Conservation (phyloP, 2,888 invertebrate genomes). For the Melolontha melolontha region DNA sequence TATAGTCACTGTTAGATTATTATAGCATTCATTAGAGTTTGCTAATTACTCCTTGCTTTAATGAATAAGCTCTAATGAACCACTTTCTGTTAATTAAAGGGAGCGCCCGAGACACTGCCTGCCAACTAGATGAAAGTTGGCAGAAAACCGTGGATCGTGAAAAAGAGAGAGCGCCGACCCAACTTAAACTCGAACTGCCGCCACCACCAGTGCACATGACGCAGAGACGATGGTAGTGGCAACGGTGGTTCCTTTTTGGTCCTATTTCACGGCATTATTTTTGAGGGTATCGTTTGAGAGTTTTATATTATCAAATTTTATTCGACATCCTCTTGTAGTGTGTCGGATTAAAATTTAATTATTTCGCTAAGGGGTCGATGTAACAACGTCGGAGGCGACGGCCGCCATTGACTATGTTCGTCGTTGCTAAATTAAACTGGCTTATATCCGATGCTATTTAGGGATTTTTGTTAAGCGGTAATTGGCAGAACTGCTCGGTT, state of each 20-base stretch:
- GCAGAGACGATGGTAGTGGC: conserved; percentile 10
- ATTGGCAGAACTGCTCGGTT: conserved; percentile 55
- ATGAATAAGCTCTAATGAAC: conserved; percentile 92
- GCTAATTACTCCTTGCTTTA: conserved; percentile 91
- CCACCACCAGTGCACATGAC: conserved; percentile 1
- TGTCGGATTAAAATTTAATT: conserved; percentile 56
- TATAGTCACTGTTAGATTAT: conserved; percentile 74
- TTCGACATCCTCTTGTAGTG: conserved; percentile 52
- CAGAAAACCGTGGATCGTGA: conserved; percentile 57
- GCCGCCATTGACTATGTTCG: conserved; percentile 50
- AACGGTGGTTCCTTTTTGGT: conserved; percentile 18
- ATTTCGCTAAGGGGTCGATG: conserved; percentile 52
- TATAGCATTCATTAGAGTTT: conserved; percentile 88
- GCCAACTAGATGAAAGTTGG: conserved; percentile 60
- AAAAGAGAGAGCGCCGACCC: conserved; percentile 48
- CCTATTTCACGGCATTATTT: conserved; percentile 50
- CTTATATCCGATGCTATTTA: conserved; percentile 48
- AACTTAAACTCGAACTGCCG: conserved; percentile 39
- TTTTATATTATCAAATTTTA: conserved; percentile 50
- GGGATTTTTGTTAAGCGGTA: conserved; percentile 59
- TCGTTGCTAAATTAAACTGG: conserved; percentile 52
- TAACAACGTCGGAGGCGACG: conserved; percentile 27
- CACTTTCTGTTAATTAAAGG: conserved; percentile 92
- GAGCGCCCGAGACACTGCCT: conserved; percentile 62
- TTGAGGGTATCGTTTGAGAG: conserved; percentile 50